These are phyloP conservation scores for Epirrhoe alternata DNA, from an alignment of 2,888 invertebrate species.

Conservation along the genomic window DNA sequence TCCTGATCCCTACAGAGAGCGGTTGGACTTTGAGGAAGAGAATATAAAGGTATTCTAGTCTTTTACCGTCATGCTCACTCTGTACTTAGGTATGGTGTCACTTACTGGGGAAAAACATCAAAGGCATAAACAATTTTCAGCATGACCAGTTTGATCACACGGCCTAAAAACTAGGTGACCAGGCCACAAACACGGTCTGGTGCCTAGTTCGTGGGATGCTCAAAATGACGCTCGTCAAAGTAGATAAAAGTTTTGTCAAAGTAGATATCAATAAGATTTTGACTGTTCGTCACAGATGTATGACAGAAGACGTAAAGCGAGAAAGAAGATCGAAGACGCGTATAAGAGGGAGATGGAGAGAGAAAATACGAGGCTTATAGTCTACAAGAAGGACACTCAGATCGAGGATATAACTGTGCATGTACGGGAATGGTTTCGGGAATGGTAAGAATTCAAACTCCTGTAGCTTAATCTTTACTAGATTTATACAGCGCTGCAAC, in stretches of 20 bases:
- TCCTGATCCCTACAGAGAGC: slow-evolving; percentile 44
- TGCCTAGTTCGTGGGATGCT: too few relatives aligned
- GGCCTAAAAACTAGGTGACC: too few relatives aligned
- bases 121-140: too few relatives aligned
- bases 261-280: too few relatives aligned
- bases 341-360: slow-evolving; percentile 50
- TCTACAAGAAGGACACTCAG: slow-evolving; percentile 49
- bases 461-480: too few relatives aligned
- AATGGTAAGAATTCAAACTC: slow-evolving; percentile 51
- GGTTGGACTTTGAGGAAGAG: slow-evolving; percentile 46
- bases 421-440: slow-evolving; percentile 53
- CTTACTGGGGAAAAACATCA: too few relatives aligned
- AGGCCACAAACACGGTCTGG: too few relatives aligned
- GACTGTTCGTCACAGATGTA: slow-evolving; percentile 45
- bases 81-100: too few relatives aligned
- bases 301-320: slow-evolving; percentile 43
- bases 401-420: slow-evolving; percentile 62
- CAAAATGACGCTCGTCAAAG: too few relatives aligned
- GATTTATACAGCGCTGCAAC: too few relatives aligned
- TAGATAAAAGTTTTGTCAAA: too few relatives aligned
- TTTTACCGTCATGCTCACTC: background rate
- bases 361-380: slow-evolving; percentile 48
- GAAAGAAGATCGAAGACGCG: slow-evolving; percentile 43
- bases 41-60: slow-evolving; percentile 50
- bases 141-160: too few relatives aligned